These are phyloP conservation scores for Athene noctua DNA, from an alignment of 2,113 vertebrate genomes.

Conservation along the genomic window DNA sequence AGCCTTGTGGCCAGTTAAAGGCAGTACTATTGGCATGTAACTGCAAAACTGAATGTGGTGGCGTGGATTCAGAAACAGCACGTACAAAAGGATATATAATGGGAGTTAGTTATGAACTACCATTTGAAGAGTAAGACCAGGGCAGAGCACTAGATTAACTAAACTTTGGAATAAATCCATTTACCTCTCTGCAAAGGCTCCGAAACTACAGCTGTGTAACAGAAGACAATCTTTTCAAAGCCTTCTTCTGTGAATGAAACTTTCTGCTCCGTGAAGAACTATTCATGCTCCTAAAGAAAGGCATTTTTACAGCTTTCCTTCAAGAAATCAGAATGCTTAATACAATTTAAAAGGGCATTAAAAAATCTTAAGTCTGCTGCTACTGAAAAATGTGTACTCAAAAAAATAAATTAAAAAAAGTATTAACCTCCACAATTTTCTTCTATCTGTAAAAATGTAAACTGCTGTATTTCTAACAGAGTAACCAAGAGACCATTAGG, in stretches of 20 bases:
- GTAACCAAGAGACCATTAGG: not conserved
- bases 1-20: not conserved
- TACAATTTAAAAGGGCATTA: not conserved
- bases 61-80: not conserved
- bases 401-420: not conserved
- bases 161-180: not conserved
- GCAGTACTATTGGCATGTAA: not conserved
- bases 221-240: not conserved
- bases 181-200: slow-evolving; percentile 38
- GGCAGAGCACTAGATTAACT: not conserved
- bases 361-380: not conserved
- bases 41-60: not conserved
- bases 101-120: not conserved
- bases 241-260: not conserved
- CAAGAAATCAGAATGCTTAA: not conserved
- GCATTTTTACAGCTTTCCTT: not conserved
- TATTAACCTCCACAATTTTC: not conserved
- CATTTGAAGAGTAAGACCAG: not conserved
- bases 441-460: not conserved
- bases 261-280: not conserved
- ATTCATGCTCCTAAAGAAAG: not conserved
- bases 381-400: not conserved
- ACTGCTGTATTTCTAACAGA: not conserved
- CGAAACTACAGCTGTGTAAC: not conserved
- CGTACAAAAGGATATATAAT: not conserved